A percentile compares a stretch with the other conserved stretches of the same genome.
Conservation (phyloP, 2,113 vertebrate species). For the Myotis davidii region DNA sequence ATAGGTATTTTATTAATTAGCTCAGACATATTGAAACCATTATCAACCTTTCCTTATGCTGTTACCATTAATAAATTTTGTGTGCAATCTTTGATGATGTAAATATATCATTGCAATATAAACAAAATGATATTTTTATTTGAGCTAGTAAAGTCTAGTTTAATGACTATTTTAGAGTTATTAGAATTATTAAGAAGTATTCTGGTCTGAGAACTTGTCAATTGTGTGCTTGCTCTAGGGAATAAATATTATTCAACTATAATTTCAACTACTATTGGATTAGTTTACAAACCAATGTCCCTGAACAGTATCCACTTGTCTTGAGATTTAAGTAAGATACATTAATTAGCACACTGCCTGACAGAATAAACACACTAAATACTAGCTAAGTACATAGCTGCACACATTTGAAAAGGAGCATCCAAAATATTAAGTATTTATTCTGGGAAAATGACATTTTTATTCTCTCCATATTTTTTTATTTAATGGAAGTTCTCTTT, state of each 20-base stretch:
- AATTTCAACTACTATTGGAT: background rate
- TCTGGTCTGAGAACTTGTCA: background rate
- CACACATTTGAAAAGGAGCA: background rate
- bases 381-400: background rate
- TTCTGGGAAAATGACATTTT: background rate
- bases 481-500: background rate
- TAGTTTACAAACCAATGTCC: background rate
- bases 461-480: background rate
- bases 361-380: background rate
- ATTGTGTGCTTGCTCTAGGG: background rate
- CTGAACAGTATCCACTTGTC: background rate
- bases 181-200: background rate
- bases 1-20: background rate
- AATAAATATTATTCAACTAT: background rate
- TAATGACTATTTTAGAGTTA: background rate
- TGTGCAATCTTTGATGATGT: background rate
- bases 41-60: background rate
- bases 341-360: background rate
- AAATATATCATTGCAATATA: background rate
- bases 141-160: background rate
- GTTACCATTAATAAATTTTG: background rate
- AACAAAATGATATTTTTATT: background rate
- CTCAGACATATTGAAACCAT: background rate
- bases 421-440: background rate
- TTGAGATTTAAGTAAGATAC: conserved; percentile 10